Evolutionary conservation across 2,888 invertebrate genomes (phyloP).

Genomic region (Philaethria dido): DNA sequence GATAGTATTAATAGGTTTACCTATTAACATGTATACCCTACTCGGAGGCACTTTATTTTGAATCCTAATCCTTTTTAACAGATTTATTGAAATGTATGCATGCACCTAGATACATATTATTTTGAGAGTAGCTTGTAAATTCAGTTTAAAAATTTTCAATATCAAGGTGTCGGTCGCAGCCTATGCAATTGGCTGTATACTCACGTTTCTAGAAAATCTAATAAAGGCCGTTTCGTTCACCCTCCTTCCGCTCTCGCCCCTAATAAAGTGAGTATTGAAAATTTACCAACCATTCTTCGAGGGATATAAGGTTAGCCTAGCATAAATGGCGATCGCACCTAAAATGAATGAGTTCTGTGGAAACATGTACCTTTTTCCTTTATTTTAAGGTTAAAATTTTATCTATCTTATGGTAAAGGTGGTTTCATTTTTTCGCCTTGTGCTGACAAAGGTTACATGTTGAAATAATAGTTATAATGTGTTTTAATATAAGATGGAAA

Average conservation of each 20-base stretch:
- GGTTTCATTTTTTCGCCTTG: conserved; percentile 58
- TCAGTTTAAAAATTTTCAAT: conserved; percentile 54
- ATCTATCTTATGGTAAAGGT: conserved; percentile 37
- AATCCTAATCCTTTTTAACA: too few relatives aligned
- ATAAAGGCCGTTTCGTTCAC: conserved; percentile 77
- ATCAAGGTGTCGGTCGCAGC: conserved; percentile 66
- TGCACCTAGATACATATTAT: neutral
- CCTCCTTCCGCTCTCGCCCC: conserved; percentile 73
- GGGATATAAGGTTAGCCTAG: conserved; percentile 79
- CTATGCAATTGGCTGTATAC: conserved; percentile 63
- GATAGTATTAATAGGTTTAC: too few relatives aligned
- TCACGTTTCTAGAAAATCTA: conserved; percentile 80
- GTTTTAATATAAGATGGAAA: neutral
- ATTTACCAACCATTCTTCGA: conserved; percentile 83
- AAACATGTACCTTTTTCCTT: conserved; percentile 27
- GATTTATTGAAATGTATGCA: too few relatives aligned
- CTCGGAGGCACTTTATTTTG: too few relatives aligned
- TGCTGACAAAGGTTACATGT: conserved; percentile 52
- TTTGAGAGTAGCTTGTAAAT: conserved; percentile 24
- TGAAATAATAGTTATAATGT: conserved; percentile 60
- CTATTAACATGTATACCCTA: too few relatives aligned
- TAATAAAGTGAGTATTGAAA: conserved; percentile 85
- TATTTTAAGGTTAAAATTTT: conserved; percentile 42
- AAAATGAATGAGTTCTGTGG: conserved; percentile 46
- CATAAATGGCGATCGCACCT: conserved; percentile 66